Evolutionary conservation across 2,888 invertebrate genomes (phyloP), one percentile per base, ranked within the genome.

Genomic region (Theretra japonica): DNA sequence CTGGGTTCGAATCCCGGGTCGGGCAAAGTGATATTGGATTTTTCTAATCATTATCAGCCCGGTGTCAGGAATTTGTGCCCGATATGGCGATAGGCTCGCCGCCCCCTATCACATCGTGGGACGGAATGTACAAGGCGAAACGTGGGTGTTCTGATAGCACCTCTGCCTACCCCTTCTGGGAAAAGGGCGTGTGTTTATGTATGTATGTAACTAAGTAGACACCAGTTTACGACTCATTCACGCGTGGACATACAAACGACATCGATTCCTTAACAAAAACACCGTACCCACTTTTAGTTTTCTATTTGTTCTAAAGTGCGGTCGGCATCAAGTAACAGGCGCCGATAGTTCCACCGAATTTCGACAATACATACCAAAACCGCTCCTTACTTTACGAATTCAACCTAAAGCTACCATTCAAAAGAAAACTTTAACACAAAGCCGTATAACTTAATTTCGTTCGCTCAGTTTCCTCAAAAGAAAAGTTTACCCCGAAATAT

Each of bases 331-430:
- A 80, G 71, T 81, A 74, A 75, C 80, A 75, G 74, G 53, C 6
- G 74, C 59, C 58, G 77, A 75, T 76, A 81, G 80, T 83, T 83
- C 78, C 17, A 70, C 76, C 78, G 78, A 81, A 81, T 79, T 79
- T 79, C 73, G 59, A 74, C 73, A 74, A 65, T 65, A 65, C 48
- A 21, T 19, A 23, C 11, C 48, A 41, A 72, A 53, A n/a, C n/a
- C 28, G n/a, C n/a, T 30, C 48, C n/a, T 30, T 41, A 62, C 33
- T 65, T 33, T 7, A 5, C 57, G 30, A 78, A 58, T 56, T 68
- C 23, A 25, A 75, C 73, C 59, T 30, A 75, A 70, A 48, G 48
- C 17, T 4, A 21, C 17, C 48, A 65, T 6, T 48, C 23, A 4
- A 65, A 48, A 65, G 3, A 3, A 21, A 65, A 23, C 15, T 41